Evolutionary conservation across 2,888 invertebrate genomes (phyloP), one percentile per base, ranked within the genome.

Genomic region (Iselma pallidipennis): DNA sequence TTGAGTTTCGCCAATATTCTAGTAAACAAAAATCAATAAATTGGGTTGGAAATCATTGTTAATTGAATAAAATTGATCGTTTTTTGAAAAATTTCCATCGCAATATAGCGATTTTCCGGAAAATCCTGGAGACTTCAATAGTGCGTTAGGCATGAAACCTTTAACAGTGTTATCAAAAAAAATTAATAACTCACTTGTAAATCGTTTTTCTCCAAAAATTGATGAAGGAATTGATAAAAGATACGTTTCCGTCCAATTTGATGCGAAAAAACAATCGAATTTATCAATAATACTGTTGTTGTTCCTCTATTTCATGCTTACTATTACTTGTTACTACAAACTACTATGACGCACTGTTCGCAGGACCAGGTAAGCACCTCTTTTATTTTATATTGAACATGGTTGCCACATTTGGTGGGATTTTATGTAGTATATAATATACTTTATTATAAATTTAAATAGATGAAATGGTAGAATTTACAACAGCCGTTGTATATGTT

Each of bases 291-390:
- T 21, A 12, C 21, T 21, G 3, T 16, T 16, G n/a, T 16, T 14
- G 16, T 37, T 16, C 14, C 5, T 42, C 23, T 45, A 45, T 45
- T 45, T 45, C 45, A 45, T 45, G 45, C 45, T 45, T 45, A n/a
- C 4, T 28, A 28, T 28, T 6, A 28, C 45, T 23, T 16, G 12
- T 23, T 19, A 45, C 21, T 12, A 45, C 6, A 21, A 42, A 37
- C 37, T 16, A 37, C 37, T 16, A 45, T 45, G 45, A 45, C 45
- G 45, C 21, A 45, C 51, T 56, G 55, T 65, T 63, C 58, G 26
- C 67, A 77, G 77, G 77, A 77, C 73, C 77, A 77, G 77, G 77
- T 77, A 73, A 76, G 76, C 56, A 45, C 45, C 45, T 12, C n/a
- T 45, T 23, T 45, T 45, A 45, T 45, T 45, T 45, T 23, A 45